Evolutionary conservation across 2,113 vertebrate genomes (phyloP).

Genomic region (Saguinus imperator): DNA sequence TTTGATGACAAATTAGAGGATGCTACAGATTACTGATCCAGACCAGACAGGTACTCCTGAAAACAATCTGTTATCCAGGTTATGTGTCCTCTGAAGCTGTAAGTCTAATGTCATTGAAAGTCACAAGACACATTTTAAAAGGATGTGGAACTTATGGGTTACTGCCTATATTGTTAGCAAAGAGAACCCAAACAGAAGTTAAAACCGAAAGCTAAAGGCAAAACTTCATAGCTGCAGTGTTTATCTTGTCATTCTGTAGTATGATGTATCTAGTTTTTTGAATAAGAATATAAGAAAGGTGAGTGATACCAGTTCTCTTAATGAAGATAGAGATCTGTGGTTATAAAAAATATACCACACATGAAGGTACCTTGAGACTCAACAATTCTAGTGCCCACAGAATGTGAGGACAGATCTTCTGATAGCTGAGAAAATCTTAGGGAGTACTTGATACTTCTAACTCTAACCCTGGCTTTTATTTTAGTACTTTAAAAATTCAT

Average conservation of each 20-base stretch:
- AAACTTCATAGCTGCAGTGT: rapidly evolving
- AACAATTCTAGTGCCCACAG: background rate
- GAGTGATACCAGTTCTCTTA: background rate
- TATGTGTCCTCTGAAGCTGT: rapidly evolving
- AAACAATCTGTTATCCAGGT: background rate
- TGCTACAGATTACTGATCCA: no score
- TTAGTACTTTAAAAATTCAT: background rate
- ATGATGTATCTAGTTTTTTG: rapidly evolving
- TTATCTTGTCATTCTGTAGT: background rate
- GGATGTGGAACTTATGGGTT: background rate
- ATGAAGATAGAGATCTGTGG: background rate
- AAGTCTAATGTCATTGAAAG: background rate
- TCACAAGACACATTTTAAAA: background rate
- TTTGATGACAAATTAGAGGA: no score
- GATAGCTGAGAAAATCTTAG: no score
- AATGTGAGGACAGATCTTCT: background rate
- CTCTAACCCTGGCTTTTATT: background rate
- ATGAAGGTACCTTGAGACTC: background rate
- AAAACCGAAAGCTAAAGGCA: background rate
- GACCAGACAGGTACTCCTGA: no score
- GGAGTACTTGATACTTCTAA: background rate
- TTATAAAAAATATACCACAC: background rate
- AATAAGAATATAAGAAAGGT: background rate
- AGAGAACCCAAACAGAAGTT: background rate
- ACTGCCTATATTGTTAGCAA: background rate